Evolutionary conservation across 2,797 vertebrate species (phyloP).

Genomic region (Tapera naevia): DNA sequence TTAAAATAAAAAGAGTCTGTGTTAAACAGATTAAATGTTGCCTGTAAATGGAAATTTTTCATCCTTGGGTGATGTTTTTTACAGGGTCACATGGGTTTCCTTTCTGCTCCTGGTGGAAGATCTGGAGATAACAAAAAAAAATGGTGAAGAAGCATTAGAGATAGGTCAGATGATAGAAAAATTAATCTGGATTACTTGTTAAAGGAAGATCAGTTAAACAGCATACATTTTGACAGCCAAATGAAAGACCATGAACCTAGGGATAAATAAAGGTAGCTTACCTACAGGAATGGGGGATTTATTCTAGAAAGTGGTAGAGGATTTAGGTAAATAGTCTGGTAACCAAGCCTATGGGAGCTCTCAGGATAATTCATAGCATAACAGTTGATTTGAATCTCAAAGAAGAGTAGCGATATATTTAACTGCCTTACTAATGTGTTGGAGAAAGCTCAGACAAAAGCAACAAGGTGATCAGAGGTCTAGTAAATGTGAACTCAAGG

Average conservation of each 20-base stretch:
- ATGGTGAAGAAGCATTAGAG: not conserved
- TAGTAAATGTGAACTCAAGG: not conserved
- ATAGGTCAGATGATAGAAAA: conserved; percentile 21
- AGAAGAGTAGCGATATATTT: conserved; percentile 43
- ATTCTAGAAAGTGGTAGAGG: conserved; percentile 40
- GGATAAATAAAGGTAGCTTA: conserved; percentile 44
- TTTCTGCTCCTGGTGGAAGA: not conserved
- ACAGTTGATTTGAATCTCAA: conserved; percentile 27
- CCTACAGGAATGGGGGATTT: conserved; percentile 40
- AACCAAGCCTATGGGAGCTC: conserved; percentile 37
- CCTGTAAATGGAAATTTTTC: not conserved
- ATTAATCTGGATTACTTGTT: conserved; percentile 35
- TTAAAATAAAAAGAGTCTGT: not conserved
- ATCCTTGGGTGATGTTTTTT: not conserved
- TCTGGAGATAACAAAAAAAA: not conserved
- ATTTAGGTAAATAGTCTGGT: conserved; percentile 45
- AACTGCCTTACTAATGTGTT: conserved; percentile 35
- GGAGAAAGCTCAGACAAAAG: conserved; percentile 37
- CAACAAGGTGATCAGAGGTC: not conserved
- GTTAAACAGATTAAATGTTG: not conserved
- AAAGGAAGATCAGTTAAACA: conserved; percentile 2
- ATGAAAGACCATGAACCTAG: conserved; percentile 24
- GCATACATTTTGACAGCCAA: not conserved
- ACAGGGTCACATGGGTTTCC: not conserved
- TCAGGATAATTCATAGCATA: conserved; percentile 15